A percentile compares a stretch with the other conserved stretches of the same genome.
These are phyloP conservation scores for Heliconius congener DNA, from an alignment of 1,140 invertebrate species.

Conservation along the genomic window DNA sequence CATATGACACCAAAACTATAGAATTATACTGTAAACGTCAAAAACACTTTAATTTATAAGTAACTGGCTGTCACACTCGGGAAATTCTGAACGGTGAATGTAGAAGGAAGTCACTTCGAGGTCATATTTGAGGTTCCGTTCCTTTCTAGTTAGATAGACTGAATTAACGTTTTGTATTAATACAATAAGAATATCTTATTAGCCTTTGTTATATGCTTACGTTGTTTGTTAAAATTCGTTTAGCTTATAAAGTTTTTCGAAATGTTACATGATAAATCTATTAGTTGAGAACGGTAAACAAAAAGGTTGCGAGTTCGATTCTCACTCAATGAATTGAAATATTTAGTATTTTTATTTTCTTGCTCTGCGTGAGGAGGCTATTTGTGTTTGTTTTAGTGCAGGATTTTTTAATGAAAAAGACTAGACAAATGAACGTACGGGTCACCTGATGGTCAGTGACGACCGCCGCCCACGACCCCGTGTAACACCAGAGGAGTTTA, in stretches of 20 bases:
- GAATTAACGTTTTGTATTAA: background rate
- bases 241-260: background rate
- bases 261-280: too few relatives aligned
- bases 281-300: too few relatives aligned
- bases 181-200: background rate
- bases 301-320: too few relatives aligned
- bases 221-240: background rate
- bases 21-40: background rate
- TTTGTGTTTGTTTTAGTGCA: too few relatives aligned
- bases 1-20: background rate
- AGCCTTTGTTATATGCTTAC: background rate
- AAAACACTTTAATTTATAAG: background rate
- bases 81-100: constrained; percentile 10
- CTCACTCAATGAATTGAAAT: too few relatives aligned
- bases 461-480: too few relatives aligned
- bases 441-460: too few relatives aligned
- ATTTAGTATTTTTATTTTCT: too few relatives aligned
- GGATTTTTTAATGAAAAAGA: too few relatives aligned
- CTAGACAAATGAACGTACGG: too few relatives aligned
- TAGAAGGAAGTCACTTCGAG: constrained; percentile 1
- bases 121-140: background rate
- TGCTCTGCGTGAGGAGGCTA: too few relatives aligned
- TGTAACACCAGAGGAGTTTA: too few relatives aligned
- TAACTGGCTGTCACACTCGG: background rate
- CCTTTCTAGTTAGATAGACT: constrained; percentile 9